Base-by-base conservation (phyloP, 1,140 invertebrate species). In the Drosophila subobscura region DNA sequence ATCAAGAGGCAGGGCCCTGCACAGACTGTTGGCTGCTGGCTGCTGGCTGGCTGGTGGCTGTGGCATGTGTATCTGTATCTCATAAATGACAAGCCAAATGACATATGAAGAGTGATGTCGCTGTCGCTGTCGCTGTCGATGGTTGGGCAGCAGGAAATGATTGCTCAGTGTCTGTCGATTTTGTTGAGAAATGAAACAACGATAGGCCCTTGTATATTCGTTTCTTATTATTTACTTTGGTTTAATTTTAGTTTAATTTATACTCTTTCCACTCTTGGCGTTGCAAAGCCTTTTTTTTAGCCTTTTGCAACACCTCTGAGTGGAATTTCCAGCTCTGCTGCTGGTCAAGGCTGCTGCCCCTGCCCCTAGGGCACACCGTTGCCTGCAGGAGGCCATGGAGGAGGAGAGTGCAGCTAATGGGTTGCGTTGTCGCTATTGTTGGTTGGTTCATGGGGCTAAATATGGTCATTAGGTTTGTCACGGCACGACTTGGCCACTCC, bases 391-490 rank as follows among this genome's bases (percentile, higher is more conserved):
- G 29, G 29, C 8, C 29, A 33, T 33, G 29, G 7, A 7, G 29
- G 7, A 7, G 29, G 33, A 10, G 33, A 12, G 33, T 37, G 33
- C 23, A 23, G 10, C 29, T 16, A 54, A 61, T 56, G 42, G 14
- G 6, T 10, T 22, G 25, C 20, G 42, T 23, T 20, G 29, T 45
- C 73, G 61, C 66, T 55, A 33, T 58, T 68, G 63, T 58, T 68
- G 54, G 60, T 76, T 74, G 54, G 60, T 76, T 74, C 49, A 56
- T 58, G 77, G 68, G 41, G 47, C 58, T 73, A 77, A 71, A 77
- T 81, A 81, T 70, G 73, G 74, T 75, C 70, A 83, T 86, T 85
- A 83, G 63, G 66, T 72, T 78, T 72, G 74, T 86, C 57, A 42
- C 57, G 74, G 83, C 83, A 86, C 83, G 83, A 86, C 83, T 79